Base-by-base conservation (phyloP, 2,888 invertebrate genomes). In the Isoperla grammatica region DNA sequence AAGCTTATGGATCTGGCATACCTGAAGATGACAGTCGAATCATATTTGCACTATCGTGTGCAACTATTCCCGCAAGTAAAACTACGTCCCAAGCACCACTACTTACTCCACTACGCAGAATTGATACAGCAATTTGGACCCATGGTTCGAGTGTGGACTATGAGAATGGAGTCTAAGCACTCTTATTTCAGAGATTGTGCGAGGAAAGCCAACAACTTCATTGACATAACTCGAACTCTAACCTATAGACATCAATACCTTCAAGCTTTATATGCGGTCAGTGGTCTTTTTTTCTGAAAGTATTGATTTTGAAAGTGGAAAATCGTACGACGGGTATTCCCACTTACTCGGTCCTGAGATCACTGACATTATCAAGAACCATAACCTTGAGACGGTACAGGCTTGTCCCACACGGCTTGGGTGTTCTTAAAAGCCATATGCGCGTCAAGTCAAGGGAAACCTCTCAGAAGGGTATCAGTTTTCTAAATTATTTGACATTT, bases 101-200 rank as follows among this genome's bases (percentile, higher is more conserved):
- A 37, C 49, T 35, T 57, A 6, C 9, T 17, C 2, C 57, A 57
- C 40, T 57, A 57, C 19, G 35, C 57, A 4, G 37, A 48, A 29
- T 11, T 57, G 19, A 29, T 49, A n/a, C 23, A 22, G 5, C 11
- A 49, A 37, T 57, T 49, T 49, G 57, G 57, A 1, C 49, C 57
- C 1, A n/a, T 49, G 17, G 29, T 57, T 15, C n/a, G 48, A 29
- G 15, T 45, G 23, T 57, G 57, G 57, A 57, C 57, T 9, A 57
- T 49, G 57, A 11, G 49, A 15, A 46, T 57, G 45, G 57, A 57
- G 37, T 46, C 46, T 2, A 57, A 57, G 39, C 57, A 57, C 39
- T 29, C 29, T 2, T 57, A 57, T 19, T 57, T 57, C 19, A 17
- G 23, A 29, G 46, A 40, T n/a, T 22, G 48, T 49, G 35, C 35